Evolutionary conservation across 2,797 vertebrate genomes (phyloP).

Genomic region (Lemur catta): DNA sequence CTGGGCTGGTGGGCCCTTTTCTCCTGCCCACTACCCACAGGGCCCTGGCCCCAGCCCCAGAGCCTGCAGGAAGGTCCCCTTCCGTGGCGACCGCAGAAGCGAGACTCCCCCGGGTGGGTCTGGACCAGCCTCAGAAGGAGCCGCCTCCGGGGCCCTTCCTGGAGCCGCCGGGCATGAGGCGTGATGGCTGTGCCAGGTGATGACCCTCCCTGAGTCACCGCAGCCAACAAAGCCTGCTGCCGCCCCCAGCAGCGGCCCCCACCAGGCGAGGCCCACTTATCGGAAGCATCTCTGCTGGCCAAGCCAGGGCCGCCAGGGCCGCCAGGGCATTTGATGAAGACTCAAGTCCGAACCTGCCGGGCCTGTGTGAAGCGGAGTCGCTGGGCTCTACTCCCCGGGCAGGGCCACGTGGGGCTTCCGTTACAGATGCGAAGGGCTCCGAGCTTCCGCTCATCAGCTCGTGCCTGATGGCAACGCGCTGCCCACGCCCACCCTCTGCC

Average conservation of each 20-base stretch:
- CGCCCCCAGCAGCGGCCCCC: neutral
- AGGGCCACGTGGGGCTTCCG: neutral
- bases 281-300: neutral
- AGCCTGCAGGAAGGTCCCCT: neutral
- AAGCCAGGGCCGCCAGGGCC: neutral
- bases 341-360: conserved; percentile 39
- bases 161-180: neutral
- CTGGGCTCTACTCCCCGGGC: neutral
- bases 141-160: neutral
- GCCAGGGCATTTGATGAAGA: neutral
- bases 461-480: neutral
- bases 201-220: conserved; percentile 7
- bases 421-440: neutral
- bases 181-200: neutral
- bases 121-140: neutral
- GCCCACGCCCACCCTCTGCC: neutral
- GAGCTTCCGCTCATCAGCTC: rapidly evolving
- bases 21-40: neutral
- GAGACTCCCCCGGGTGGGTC: neutral
- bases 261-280: neutral
- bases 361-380: neutral
- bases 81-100: neutral
- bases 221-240: neutral
- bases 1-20: neutral
- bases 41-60: neutral